Conservation (phyloP, 92 coral and sea anemone genomes). For the Zoanthus sansibaricus region DNA sequence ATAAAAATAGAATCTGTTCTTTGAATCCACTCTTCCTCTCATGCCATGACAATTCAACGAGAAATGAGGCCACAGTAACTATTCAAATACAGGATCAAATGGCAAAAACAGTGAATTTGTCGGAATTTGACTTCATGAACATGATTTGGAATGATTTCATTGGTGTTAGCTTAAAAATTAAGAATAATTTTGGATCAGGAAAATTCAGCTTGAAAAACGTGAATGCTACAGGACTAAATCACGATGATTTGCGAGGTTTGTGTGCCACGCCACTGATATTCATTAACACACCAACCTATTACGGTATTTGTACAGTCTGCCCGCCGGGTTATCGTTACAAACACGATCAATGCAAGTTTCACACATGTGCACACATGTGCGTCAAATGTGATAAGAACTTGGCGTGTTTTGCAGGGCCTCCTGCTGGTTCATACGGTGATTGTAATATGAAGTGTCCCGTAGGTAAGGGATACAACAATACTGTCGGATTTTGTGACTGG, state of each 20-base stretch:
- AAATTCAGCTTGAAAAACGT: slow-evolving; percentile 25
- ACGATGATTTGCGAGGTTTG: slow-evolving; percentile 5
- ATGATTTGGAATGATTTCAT: neutral
- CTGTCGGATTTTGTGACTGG: slow-evolving; percentile 44
- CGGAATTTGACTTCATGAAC: neutral
- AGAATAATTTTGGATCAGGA: neutral
- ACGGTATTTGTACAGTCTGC: slow-evolving; percentile 11
- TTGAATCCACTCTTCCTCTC: neutral
- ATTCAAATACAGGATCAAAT: slow-evolving; percentile 28
- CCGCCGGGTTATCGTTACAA: slow-evolving; percentile 25
- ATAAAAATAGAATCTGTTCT: slow-evolving; percentile 5
- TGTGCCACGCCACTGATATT: slow-evolving; percentile 1
- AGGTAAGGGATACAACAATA: slow-evolving; percentile 35
- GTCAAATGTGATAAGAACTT: slow-evolving; percentile 16
- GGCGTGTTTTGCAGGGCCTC: slow-evolving; percentile 1
- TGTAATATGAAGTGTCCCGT: slow-evolving; percentile 43
- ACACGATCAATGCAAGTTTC: neutral
- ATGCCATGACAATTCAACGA: slow-evolving; percentile 7
- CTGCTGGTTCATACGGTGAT: slow-evolving; percentile 15
- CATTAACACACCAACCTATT: neutral
- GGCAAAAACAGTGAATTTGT: neutral
- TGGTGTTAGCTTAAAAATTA: neutral
- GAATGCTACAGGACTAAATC: slow-evolving; percentile 1
- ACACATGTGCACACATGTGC: neutral
- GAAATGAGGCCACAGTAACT: neutral